A percentile compares a stretch with the other conserved stretches of the same genome.
phyloP scores from a whole-genome alignment of 1,140 invertebrate species.

The Anastrepha obliqua region DNA sequence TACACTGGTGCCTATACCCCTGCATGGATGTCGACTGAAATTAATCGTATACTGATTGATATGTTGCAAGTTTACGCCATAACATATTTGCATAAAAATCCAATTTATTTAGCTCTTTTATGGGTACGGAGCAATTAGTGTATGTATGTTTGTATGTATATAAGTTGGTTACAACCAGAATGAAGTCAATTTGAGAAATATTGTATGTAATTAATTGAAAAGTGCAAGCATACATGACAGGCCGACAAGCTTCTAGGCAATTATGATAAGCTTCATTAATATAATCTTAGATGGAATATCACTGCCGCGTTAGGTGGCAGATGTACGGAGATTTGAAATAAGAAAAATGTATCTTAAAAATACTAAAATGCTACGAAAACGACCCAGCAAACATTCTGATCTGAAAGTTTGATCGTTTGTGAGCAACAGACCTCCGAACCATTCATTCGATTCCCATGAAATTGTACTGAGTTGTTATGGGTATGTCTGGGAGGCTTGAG shows the following conservation, averaged over 20 bases:
- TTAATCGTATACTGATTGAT: neutral
- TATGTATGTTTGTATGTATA: neutral
- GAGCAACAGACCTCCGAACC: too few species aligned
- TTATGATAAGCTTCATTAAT: neutral
- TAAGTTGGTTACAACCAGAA: neutral
- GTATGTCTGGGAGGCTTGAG: too few species aligned
- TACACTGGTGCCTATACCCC: neutral
- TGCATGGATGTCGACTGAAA: neutral
- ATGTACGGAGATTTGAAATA: too few species aligned
- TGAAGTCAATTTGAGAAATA: neutral
- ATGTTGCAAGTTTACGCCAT: conserved; percentile 33
- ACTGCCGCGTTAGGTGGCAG: too few species aligned
- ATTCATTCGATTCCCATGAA: too few species aligned
- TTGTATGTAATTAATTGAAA: neutral
- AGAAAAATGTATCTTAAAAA: too few species aligned
- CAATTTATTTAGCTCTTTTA: neutral
- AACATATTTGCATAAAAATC: conserved; percentile 20
- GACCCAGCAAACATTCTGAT: too few species aligned
- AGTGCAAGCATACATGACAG: neutral
- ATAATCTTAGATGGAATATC: too few species aligned
- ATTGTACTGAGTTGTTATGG: too few species aligned
- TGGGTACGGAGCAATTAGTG: neutral
- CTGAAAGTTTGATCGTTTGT: too few species aligned
- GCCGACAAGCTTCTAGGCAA: neutral
- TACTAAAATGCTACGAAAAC: too few species aligned